phyloP scores from a whole-genome alignment of 2,113 vertebrate genomes.

The Otis tarda region DNA sequence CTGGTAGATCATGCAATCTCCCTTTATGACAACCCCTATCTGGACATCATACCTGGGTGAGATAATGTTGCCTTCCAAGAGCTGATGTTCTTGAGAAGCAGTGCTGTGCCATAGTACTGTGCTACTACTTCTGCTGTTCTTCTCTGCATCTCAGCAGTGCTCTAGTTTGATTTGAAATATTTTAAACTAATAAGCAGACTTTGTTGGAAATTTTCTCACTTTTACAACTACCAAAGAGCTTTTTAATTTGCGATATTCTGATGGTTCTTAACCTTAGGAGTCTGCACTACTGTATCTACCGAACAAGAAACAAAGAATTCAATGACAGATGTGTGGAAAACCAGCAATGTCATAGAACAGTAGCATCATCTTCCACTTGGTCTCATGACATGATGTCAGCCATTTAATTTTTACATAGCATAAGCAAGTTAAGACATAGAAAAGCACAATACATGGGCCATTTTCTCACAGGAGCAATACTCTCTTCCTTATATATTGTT shows the following conservation, averaged over 20 bases:
- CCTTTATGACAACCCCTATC: neutral
- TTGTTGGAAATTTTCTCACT: constrained; percentile 15
- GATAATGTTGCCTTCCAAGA: neutral
- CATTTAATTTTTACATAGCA: neutral
- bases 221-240: neutral
- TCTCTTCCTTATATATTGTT: neutral
- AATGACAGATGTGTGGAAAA: neutral
- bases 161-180: neutral
- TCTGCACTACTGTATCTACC: neutral
- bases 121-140: neutral
- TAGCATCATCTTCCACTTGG: neutral
- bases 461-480: neutral
- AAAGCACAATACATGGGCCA: neutral
- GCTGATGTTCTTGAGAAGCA: neutral
- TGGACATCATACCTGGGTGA: neutral
- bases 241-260: neutral
- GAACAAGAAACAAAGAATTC: neutral
- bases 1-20: neutral
- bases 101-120: neutral
- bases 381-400: neutral
- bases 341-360: neutral
- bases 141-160: neutral
- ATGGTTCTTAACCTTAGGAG: neutral
- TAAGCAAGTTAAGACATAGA: neutral
- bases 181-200: neutral